Evolutionary conservation across 1,140 invertebrate species (phyloP).

Genomic region (Armadillidium nasatum): DNA sequence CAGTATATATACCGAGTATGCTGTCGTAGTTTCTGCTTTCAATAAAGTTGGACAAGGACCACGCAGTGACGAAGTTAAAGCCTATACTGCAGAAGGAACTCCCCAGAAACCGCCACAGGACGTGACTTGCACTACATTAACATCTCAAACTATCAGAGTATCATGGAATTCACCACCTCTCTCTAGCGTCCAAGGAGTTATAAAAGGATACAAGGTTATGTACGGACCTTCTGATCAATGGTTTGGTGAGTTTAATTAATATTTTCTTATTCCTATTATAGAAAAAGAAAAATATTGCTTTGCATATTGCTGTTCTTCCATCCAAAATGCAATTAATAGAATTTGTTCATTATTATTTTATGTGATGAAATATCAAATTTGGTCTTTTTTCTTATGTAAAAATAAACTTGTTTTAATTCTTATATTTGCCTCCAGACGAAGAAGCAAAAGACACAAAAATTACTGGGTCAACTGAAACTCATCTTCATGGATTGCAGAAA

Average conservation of each 20-base stretch:
- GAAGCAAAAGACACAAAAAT: constrained; percentile 86
- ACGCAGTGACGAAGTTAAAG: constrained; percentile 78
- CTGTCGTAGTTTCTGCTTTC: constrained; percentile 89
- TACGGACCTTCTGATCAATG: constrained; percentile 86
- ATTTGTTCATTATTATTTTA: constrained; percentile 1
- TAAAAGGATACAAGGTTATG: constrained; percentile 93
- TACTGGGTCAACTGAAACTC: constrained; percentile 78
- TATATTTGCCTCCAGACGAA: constrained; percentile 61
- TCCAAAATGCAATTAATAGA: neutral
- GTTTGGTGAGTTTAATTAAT: constrained; percentile 65
- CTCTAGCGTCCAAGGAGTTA: constrained; percentile 84
- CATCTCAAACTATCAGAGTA: constrained; percentile 86
- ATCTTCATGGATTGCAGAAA: constrained; percentile 84
- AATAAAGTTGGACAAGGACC: constrained; percentile 91
- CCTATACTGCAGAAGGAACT: constrained; percentile 85
- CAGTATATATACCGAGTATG: constrained; percentile 87
- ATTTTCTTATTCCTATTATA: too few species aligned
- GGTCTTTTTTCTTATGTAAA: too few species aligned
- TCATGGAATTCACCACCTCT: constrained; percentile 88
- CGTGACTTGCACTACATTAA: constrained; percentile 81
- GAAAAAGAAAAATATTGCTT: too few species aligned
- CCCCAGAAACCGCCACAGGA: constrained; percentile 89
- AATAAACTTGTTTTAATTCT: too few species aligned
- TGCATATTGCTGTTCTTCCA: too few species aligned
- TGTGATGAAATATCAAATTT: constrained; percentile 2